Conservation (phyloP, 2,888 invertebrate genomes). For the Eilema sororculum region DNA sequence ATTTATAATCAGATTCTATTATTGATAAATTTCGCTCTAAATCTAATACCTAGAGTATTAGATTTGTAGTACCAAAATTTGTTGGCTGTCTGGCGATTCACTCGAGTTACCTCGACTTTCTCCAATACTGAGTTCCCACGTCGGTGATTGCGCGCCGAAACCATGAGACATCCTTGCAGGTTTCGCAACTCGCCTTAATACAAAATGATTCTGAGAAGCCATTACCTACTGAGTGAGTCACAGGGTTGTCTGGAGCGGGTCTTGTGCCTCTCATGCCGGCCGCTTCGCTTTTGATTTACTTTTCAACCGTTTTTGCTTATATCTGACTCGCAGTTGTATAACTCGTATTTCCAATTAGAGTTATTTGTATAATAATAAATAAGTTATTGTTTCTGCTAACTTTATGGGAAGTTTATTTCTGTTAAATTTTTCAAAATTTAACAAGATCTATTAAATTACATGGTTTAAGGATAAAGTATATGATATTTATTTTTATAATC, state of each 20-base stretch:
- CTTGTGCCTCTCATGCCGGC: conserved; percentile 51
- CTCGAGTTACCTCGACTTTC: conserved; percentile 51
- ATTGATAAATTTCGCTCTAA: neutral
- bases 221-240: conserved; percentile 64
- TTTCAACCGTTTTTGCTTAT: conserved; percentile 45
- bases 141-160: conserved; percentile 50
- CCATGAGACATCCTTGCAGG: conserved; percentile 65
- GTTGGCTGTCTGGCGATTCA: conserved; percentile 3
- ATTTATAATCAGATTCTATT: no score
- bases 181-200: conserved; percentile 74
- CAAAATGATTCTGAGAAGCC: conserved; percentile 69
- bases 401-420: neutral
- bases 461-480: neutral
- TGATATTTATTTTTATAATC: no score
- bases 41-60: neutral
- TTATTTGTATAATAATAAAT: neutral
- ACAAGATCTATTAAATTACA: neutral
- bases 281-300: conserved; percentile 55
- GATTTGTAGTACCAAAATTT: neutral
- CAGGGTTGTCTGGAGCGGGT: conserved; percentile 71
- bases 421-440: conserved; percentile 7
- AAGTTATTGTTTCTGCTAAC: neutral
- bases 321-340: conserved; percentile 23
- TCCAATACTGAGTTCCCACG: conserved; percentile 57
- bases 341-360: conserved; percentile 8